Conservation (phyloP, 2,113 vertebrate genomes). For the Quiscalus mexicanus region DNA sequence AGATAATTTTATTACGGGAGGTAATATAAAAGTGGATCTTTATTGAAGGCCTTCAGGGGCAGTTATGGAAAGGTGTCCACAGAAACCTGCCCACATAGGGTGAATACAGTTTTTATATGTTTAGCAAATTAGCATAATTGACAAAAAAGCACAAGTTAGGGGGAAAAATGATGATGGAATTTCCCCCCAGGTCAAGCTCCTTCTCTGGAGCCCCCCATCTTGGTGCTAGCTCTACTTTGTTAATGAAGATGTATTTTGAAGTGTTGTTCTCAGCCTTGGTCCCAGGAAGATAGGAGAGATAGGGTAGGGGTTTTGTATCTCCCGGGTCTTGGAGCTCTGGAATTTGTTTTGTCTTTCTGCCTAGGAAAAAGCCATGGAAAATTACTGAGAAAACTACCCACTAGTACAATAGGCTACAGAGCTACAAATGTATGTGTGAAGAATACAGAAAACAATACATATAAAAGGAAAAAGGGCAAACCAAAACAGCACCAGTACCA, state of each 20-base stretch:
- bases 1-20: neutral
- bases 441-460: neutral
- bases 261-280: neutral
- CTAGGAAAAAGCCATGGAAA: neutral
- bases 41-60: neutral
- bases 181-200: too few relatives aligned
- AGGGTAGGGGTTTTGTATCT: neutral
- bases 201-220: neutral
- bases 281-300: too few relatives aligned
- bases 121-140: neutral
- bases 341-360: neutral
- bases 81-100: fast-evolving
- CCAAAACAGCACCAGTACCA: neutral
- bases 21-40: neutral
- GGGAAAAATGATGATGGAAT: neutral
- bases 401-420: neutral
- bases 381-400: neutral
- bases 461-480: neutral
- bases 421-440: neutral
- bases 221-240: neutral
- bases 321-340: neutral
- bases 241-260: neutral
- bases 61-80: neutral
- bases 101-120: neutral
- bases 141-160: neutral